Evolutionary conservation across 2,888 invertebrate genomes (phyloP), one percentile per base, ranked within the genome.

Genomic region (Serrognathus titanus): DNA sequence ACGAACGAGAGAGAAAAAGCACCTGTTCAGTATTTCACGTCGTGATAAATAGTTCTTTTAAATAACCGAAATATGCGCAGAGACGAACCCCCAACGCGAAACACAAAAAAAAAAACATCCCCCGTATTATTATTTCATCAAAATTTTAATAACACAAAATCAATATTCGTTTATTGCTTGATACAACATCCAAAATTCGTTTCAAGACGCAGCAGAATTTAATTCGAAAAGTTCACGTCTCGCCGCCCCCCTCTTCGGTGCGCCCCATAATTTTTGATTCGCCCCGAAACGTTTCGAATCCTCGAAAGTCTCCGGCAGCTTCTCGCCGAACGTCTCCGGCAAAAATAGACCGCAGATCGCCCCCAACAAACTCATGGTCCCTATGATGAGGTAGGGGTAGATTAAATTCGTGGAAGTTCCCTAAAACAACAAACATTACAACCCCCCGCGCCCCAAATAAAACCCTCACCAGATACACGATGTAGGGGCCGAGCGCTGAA

Each of bases 401-500:
- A 50, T 48, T 16, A 61, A 51, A 51, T 61, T 57, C 37, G 59
- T 41, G 9, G 57, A 50, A 8, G 52, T 58, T 48, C 52, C 64
- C 64, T 60, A 50, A 45, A 60, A 62, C 41, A 45, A 9, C 7
- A 7, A 31, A 6, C 24, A 6, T 7, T 7, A 31, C 24, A 31
- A 31, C 24, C 24, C 24, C 24, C 7, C 7, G 16, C 16, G 16
- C 16, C 24, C 24, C 31, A 12, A 35, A 6, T 1, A 36, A 24
- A 35, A 6, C 11, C 13, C 24, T 12, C 55, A 58, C 58, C 52
- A 58, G 41, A 49, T 55, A 55, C 20, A 55, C 46, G 4, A 58
- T 55, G 24, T 58, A 58, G 2, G 58, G 58, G 2, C 48, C 51
- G 8, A 55, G 63, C 10, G 83, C 79, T 11, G 82, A 80, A 45